phyloP scores from a whole-genome alignment of 1,140 invertebrate genomes.

The Orchestia grillus region DNA sequence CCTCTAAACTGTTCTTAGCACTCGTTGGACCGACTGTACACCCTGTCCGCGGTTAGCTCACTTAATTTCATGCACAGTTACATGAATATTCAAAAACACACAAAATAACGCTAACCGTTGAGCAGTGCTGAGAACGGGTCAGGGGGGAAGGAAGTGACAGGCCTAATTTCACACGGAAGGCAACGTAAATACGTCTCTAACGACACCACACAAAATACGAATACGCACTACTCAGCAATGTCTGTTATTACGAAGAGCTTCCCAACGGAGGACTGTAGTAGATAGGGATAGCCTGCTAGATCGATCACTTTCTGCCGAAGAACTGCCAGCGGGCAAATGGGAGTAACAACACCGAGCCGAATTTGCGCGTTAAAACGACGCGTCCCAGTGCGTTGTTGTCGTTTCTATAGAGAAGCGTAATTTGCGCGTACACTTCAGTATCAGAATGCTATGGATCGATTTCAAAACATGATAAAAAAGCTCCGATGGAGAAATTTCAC shows the following conservation, averaged over 20 bases:
- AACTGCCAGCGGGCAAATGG: neutral
- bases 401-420: neutral
- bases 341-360: neutral
- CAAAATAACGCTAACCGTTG: neutral
- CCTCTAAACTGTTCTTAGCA: neutral
- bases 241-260: neutral
- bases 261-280: neutral
- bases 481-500: no score
- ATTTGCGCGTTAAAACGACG: neutral
- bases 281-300: conserved; percentile 6
- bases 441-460: no score
- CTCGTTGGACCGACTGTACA: no score
- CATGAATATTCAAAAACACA: neutral
- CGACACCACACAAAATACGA: neutral
- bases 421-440: no score
- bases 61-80: neutral
- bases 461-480: no score
- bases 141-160: neutral
- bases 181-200: neutral
- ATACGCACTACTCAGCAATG: neutral
- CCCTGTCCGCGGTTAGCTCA: neutral
- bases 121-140: neutral
- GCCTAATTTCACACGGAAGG: neutral
- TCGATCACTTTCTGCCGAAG: neutral
- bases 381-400: neutral